Conservation (phyloP, 30 jellyfish, hydroid and myxozoan species). For the Catostylus mosaicus region DNA sequence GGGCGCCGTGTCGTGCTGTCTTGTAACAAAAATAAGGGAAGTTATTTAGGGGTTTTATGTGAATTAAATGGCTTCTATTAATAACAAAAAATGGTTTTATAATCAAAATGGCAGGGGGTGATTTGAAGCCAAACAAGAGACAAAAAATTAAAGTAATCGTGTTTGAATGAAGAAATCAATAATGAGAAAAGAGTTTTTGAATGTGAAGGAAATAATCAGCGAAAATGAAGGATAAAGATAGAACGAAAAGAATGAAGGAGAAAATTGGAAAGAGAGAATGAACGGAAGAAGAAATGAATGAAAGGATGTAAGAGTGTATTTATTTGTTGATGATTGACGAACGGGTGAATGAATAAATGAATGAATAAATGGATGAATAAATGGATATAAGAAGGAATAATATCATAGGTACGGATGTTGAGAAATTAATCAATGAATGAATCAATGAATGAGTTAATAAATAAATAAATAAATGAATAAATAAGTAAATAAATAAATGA, state of each 20-base stretch:
- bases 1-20: constrained; percentile 2
- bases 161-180: neutral
- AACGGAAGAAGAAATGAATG: neutral
- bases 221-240: neutral
- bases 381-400: neutral
- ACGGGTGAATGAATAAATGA: neutral
- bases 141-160: too few species aligned
- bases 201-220: neutral
- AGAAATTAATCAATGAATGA: neutral
- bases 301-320: neutral
- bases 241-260: neutral
- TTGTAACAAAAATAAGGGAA: neutral
- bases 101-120: too few species aligned
- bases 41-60: too few species aligned
- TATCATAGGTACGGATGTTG: neutral
- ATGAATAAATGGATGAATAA: neutral
- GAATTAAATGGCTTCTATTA: too few species aligned
- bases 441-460: neutral
- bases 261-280: neutral
- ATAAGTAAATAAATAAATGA: too few species aligned
- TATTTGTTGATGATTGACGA: neutral
- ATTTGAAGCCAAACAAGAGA: too few species aligned
- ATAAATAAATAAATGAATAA: too few species aligned
- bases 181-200: too few species aligned
- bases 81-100: too few species aligned